phyloP scores from a whole-genome alignment of 2,797 vertebrate species.

The Philypnodon macrostomus region DNA sequence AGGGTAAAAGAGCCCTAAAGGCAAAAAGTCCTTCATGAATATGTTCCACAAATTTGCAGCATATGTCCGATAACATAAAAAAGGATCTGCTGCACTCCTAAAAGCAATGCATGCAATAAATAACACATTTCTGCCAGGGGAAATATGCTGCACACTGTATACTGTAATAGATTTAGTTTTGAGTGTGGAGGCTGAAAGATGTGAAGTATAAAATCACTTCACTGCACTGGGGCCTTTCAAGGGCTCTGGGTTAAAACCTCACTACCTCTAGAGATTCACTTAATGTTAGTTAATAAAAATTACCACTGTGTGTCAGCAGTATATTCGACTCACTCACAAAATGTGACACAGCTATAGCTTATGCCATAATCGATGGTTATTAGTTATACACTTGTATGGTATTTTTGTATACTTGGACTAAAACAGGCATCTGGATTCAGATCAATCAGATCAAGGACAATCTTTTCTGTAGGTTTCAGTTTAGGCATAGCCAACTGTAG shows the following conservation, averaged over 20 bases:
- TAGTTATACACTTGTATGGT: not conserved
- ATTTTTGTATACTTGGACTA: not conserved
- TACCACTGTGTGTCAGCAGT: not conserved
- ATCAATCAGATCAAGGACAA: no score
- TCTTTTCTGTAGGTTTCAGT: no score
- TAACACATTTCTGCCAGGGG: conserved; percentile 28
- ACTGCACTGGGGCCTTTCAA: conserved; percentile 7
- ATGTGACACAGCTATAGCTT: not conserved
- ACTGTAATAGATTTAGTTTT: conserved; percentile 15
- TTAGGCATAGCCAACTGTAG: no score
- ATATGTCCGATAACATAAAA: conserved; percentile 43
- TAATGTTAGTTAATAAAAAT: conserved; percentile 5
- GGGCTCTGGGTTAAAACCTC: not conserved
- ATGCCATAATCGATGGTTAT: not conserved
- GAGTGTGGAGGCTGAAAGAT: conserved; percentile 1
- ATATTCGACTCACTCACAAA: conserved; percentile 3
- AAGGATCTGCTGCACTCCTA: conserved; percentile 19
- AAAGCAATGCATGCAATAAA: conserved; percentile 40
- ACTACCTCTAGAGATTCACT: conserved; percentile 9
- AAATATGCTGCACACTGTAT: conserved; percentile 21
- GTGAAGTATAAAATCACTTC: conserved; percentile 8
- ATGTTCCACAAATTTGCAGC: conserved; percentile 47
- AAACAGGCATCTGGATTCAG: no score
- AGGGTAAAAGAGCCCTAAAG: conserved; percentile 49
- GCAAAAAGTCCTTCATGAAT: conserved; percentile 59